Percentiles rank a stretch among this genome's conserved stretches.
Evolutionary conservation across 2,797 vertebrate species (phyloP).

Genomic region (Labeo calbasu): DNA sequence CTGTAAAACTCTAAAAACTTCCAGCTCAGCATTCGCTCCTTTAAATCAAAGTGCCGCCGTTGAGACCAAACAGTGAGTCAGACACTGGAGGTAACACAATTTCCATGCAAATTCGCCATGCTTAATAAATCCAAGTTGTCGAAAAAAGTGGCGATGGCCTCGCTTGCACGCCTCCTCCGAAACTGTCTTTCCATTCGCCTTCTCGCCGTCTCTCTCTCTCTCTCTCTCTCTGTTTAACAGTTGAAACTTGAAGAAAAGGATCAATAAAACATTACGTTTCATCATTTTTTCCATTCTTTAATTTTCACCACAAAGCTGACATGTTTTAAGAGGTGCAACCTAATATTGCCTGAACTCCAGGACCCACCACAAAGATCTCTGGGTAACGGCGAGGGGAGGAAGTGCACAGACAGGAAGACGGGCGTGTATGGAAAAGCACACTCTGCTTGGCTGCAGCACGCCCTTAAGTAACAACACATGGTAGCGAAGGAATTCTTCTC

Average conservation of each 20-base stretch:
- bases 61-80: slow-evolving; percentile 43
- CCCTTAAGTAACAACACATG: slow-evolving; percentile 86
- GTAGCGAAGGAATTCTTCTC: slow-evolving; percentile 83
- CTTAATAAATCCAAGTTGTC: slow-evolving; percentile 67
- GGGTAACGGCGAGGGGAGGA: slow-evolving; percentile 90
- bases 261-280: slow-evolving; percentile 78
- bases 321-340: slow-evolving; percentile 87
- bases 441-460: slow-evolving; percentile 79
- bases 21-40: slow-evolving; percentile 42
- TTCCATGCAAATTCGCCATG: slow-evolving; percentile 54
- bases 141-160: slow-evolving; percentile 57
- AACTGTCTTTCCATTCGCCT: slow-evolving; percentile 68
- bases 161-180: slow-evolving; percentile 50
- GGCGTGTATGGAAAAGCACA: slow-evolving; percentile 93
- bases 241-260: slow-evolving; percentile 64
- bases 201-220: slow-evolving; percentile 33
- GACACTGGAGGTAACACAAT: slow-evolving; percentile 40
- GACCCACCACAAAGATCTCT: slow-evolving; percentile 89
- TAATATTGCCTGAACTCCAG: slow-evolving; percentile 85
- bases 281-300: slow-evolving; percentile 84
- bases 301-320: slow-evolving; percentile 83
- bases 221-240: slow-evolving; percentile 59
- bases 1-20: slow-evolving; percentile 31
- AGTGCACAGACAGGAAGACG: slow-evolving; percentile 91
- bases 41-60: slow-evolving; percentile 48